phyloP scores from a whole-genome alignment of 2,113 vertebrate species.

The Nansenia antarctica region DNA sequence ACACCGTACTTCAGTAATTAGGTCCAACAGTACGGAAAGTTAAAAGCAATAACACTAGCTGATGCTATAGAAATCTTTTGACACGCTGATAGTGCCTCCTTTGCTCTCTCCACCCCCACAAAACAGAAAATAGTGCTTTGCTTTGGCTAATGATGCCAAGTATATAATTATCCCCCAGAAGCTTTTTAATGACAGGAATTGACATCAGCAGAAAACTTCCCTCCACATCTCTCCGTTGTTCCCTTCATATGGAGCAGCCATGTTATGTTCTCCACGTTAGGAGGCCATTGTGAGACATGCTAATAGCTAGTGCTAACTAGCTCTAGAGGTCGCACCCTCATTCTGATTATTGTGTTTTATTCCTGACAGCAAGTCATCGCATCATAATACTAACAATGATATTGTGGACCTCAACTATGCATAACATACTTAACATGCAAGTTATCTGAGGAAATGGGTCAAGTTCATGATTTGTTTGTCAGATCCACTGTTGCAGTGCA shows the following conservation, averaged over 20 bases:
- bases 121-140: conserved; percentile 9
- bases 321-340: neutral
- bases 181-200: conserved; percentile 21
- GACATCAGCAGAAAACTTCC: conserved; percentile 27
- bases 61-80: neutral
- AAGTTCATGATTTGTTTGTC: neutral
- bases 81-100: neutral
- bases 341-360: neutral
- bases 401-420: neutral
- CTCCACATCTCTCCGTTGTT: conserved; percentile 1
- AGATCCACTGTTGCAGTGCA: too few relatives aligned
- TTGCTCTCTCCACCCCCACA: neutral
- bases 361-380: neutral
- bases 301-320: neutral
- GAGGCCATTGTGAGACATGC: neutral
- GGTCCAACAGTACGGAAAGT: too few relatives aligned
- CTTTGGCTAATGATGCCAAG: conserved; percentile 13
- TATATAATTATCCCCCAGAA: conserved; percentile 11
- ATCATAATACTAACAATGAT: neutral
- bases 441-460: too few relatives aligned
- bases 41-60: too few relatives aligned
- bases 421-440: too few relatives aligned
- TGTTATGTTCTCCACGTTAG: neutral
- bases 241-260: neutral
- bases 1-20: too few relatives aligned